phyloP scores from a whole-genome alignment of 1,140 invertebrate genomes.

The Hypothenemus hampei region DNA sequence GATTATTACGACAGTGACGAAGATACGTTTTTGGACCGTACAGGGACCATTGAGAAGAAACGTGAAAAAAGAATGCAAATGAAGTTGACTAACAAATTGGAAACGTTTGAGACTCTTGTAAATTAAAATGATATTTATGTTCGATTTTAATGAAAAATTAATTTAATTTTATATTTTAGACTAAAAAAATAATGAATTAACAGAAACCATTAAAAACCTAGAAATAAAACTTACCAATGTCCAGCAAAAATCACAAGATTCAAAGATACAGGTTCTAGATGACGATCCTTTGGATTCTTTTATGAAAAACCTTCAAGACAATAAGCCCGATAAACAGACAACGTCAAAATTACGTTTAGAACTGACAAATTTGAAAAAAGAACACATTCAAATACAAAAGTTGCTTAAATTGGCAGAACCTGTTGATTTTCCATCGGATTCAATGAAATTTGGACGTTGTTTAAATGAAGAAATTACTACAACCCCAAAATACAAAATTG shows the following conservation, averaged over 20 bases:
- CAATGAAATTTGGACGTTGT: too few relatives aligned
- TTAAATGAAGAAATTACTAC: too few relatives aligned
- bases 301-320: constrained; percentile 59
- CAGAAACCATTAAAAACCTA: constrained; percentile 54
- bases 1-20: constrained; percentile 97
- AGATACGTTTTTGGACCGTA: constrained; percentile 92
- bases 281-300: constrained; percentile 67
- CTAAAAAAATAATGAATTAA: constrained; percentile 60
- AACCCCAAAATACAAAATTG: too few relatives aligned
- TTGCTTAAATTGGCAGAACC: constrained; percentile 70
- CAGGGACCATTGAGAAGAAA: constrained; percentile 88
- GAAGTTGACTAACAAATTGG: constrained; percentile 53
- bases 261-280: constrained; percentile 39
- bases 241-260: constrained; percentile 38
- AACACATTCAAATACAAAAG: constrained; percentile 63
- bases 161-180: constrained; percentile 47
- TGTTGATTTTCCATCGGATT: constrained; percentile 57
- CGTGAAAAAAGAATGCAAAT: constrained; percentile 72
- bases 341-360: constrained; percentile 52
- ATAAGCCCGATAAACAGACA: constrained; percentile 49
- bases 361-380: constrained; percentile 62
- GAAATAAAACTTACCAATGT: constrained; percentile 55
- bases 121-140: too few relatives aligned
- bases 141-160: too few relatives aligned
- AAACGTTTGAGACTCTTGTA: constrained; percentile 81